These are phyloP conservation scores for Ceratoteleas bidentatus DNA, from an alignment of 1,140 invertebrate species.

Conservation along the genomic window DNA sequence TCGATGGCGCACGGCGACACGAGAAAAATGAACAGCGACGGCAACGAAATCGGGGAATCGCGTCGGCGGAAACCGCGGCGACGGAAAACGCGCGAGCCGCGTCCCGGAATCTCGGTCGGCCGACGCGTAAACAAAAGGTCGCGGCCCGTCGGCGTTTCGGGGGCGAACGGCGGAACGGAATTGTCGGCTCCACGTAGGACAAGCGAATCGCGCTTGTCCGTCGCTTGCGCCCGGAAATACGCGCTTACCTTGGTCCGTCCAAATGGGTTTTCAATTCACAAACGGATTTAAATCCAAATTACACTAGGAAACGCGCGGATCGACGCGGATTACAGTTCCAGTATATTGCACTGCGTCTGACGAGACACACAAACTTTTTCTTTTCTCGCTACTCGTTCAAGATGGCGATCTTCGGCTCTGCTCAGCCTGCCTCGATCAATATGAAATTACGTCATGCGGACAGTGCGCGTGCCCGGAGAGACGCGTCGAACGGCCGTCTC, in stretches of 20 bases:
- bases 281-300: conserved; percentile 83
- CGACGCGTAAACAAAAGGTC: conserved; percentile 42
- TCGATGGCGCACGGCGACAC: too few relatives aligned
- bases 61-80: not conserved
- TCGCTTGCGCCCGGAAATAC: conserved; percentile 67
- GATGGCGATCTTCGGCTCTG: conserved; percentile 81
- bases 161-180: too few relatives aligned
- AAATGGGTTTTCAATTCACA: conserved; percentile 85
- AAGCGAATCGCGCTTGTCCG: conserved; percentile 38
- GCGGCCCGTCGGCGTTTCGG: not conserved
- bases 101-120: not conserved
- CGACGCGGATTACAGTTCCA: conserved; percentile 80
- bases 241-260: conserved; percentile 85
- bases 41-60: too few relatives aligned
- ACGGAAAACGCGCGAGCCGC: not conserved
- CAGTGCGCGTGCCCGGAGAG: conserved; percentile 66
- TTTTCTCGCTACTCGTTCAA: conserved; percentile 81
- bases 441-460: conserved; percentile 83
- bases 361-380: conserved; percentile 76
- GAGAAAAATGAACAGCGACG: too few relatives aligned
- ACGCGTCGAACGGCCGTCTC: not conserved
- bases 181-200: not conserved
- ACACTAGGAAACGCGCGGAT: conserved; percentile 82
- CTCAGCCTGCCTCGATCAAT: conserved; percentile 82
- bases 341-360: conserved; percentile 73